These are phyloP conservation scores for Crenuchus spilurus DNA, from an alignment of 2,797 vertebrate genomes.

Conservation along the genomic window DNA sequence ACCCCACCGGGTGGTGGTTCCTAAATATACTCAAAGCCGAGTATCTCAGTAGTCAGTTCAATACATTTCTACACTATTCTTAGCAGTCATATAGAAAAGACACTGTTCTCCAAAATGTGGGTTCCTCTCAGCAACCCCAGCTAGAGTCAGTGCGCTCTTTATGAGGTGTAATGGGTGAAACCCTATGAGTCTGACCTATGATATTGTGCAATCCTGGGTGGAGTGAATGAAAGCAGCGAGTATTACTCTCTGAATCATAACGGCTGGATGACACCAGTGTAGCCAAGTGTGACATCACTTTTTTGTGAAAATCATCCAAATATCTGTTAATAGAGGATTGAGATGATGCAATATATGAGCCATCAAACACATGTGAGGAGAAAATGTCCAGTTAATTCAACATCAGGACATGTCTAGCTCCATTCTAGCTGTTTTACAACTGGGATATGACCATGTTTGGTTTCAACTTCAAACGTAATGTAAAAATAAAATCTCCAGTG, in stretches of 20 bases:
- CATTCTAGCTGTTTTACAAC: too few species aligned
- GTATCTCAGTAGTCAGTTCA: neutral
- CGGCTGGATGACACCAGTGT: constrained; percentile 53
- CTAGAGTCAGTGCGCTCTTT: constrained; percentile 6
- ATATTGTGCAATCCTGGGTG: constrained; percentile 74
- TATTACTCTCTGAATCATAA: too few species aligned
- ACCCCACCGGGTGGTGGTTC: neutral
- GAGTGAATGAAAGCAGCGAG: too few species aligned
- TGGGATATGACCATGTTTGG: too few species aligned
- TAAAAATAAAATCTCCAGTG: too few species aligned
- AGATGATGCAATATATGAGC: neutral
- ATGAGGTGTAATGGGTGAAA: constrained; percentile 30
- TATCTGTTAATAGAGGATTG: constrained; percentile 10
- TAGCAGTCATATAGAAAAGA: too few species aligned
- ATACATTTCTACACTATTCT: too few species aligned
- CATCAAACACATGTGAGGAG: neutral
- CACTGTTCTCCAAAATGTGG: neutral
- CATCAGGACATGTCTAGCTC: neutral
- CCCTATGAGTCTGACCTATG: constrained; percentile 19
- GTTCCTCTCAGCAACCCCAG: neutral
- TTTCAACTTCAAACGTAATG: too few species aligned
- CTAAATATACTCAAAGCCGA: constrained; percentile 1
- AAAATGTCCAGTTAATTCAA: neutral
- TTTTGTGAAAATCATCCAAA: constrained; percentile 29
- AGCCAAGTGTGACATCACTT: constrained; percentile 57